Evolutionary conservation across 2,797 vertebrate genomes (phyloP).

Genomic region (Enteromius mattozi): DNA sequence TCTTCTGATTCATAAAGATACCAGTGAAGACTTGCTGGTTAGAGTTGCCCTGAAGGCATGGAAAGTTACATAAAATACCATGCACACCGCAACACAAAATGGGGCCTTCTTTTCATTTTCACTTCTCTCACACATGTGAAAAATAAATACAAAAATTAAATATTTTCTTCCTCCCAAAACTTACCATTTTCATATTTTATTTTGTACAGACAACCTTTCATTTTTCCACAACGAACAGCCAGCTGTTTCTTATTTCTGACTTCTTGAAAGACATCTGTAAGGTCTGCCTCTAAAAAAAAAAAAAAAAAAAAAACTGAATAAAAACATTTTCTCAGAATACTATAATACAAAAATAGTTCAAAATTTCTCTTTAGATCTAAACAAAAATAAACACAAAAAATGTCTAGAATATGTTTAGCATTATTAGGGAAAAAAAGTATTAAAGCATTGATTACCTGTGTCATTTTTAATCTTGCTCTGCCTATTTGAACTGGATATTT

Average conservation of each 20-base stretch:
- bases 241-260: not conserved
- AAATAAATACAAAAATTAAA: too few species aligned
- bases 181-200: not conserved
- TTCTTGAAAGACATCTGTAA: not conserved
- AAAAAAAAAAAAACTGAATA: not conserved
- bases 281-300: not conserved
- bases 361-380: not conserved
- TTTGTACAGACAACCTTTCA: slow-evolving; percentile 1
- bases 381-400: not conserved
- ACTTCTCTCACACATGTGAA: not conserved
- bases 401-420: not conserved
- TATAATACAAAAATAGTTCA: not conserved
- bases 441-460: not conserved
- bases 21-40: not conserved
- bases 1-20: not conserved
- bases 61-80: not conserved
- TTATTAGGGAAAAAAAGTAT: not conserved
- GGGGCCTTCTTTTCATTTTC: not conserved
- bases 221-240: not conserved
- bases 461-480: not conserved
- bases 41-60: not conserved
- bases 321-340: not conserved
- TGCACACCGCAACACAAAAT: not conserved
- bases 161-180: not conserved
- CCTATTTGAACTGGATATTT: not conserved